Base-by-base conservation (phyloP, 2,113 vertebrate genomes). In the Calidris pygmaea region DNA sequence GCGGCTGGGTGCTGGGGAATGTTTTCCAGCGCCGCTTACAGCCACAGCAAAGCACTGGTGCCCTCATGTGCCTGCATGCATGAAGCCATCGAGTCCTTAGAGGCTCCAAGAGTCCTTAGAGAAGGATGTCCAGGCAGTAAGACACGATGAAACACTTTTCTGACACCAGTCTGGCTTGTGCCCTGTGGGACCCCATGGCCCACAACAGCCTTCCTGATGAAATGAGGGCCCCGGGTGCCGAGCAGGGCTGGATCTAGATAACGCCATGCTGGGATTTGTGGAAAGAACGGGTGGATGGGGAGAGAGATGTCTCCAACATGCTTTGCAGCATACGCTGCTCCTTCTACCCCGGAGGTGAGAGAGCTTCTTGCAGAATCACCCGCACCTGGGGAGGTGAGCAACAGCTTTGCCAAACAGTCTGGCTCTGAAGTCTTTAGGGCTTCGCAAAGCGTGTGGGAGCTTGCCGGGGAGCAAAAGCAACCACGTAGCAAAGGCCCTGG, bases 31-130 rank as follows among this genome's bases (percentile, higher is more conserved):
- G 6, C 63, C 56, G 65, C 76, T 37, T 2, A 22, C 45, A 47
- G 84, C 84, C 96, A 79, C 96, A 89, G 92, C 85, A 93, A 95
- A 93, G 94, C n/a, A 24, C 71, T 79, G 81, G 89, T 95, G 95
- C 90, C 86, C 92, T 95, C 94, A 53, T 72, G 83, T 82, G 90
- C 94, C 80, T 34, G 77, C 45, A 22, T 3, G 2, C 70, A 65
- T 19, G 6, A 13, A 86, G 77, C 92, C 85, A 60, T 16, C 0
- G 1, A 7, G 73, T 37, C 89, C 71, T 37, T 17, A 15, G 75
- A 74, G 59, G 71, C 62, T 45, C 24, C 18, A 18, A 39, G 35
- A 37, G 60, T 17, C 60, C 35, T 26, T 39, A 16, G 24, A 66
- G 39, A 35, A 52, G 53, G 67, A 67, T 7, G 30, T 29, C 52